Conservation (phyloP, 2,888 invertebrate species). For the Brachyptera risi region DNA sequence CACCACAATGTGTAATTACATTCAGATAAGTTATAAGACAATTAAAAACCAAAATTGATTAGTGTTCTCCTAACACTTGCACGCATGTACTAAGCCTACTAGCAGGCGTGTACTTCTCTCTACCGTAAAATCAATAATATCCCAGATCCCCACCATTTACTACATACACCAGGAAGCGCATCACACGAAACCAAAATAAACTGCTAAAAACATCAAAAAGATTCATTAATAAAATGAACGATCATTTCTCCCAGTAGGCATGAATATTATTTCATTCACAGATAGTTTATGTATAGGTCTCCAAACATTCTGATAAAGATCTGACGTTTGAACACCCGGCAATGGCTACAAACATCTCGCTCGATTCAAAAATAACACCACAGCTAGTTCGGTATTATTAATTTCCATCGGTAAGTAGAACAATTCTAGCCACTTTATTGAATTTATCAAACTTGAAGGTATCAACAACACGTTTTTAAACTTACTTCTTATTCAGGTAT, state of each 20-base stretch:
- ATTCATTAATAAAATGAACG: background rate
- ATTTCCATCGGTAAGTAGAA: no score
- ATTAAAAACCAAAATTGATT: no score
- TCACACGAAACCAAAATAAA: background rate
- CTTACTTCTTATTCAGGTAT: background rate
- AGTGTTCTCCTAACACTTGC: background rate
- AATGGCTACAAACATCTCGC: conserved; percentile 19
- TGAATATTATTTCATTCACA: background rate
- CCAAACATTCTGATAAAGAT: background rate
- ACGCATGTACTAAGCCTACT: conserved; percentile 13
- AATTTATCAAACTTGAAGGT: no score
- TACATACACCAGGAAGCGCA: conserved; percentile 10
- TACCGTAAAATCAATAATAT: conserved; percentile 29
- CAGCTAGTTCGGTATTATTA: background rate
- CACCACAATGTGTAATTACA: no score
- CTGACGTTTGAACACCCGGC: conserved; percentile 25
- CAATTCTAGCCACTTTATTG: no score
- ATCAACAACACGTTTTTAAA: no score
- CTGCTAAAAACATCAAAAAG: background rate
- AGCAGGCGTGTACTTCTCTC: conserved; percentile 25
- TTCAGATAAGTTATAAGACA: no score
- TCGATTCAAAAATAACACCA: background rate
- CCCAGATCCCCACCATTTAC: conserved; percentile 15
- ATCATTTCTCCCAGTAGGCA: background rate
- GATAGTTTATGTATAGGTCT: background rate